Conservation (phyloP, 2,888 invertebrate species). For the Strigamia maritima region DNA sequence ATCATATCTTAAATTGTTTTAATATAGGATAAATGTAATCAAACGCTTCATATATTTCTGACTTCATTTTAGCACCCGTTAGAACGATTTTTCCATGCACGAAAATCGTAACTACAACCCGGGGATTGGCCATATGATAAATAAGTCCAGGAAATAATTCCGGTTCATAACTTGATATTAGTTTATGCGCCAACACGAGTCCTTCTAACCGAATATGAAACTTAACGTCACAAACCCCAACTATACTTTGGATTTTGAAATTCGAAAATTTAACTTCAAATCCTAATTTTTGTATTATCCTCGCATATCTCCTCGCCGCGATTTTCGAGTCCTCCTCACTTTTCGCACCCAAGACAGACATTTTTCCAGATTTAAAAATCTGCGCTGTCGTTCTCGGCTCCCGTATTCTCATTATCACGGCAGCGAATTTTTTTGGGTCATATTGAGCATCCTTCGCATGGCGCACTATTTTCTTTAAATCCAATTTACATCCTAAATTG, state of each 20-base stretch:
- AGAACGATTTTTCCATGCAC: conserved; percentile 98
- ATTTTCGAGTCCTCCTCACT: conserved; percentile 74
- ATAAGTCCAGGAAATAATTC: conserved; percentile 98
- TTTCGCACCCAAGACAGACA: conserved; percentile 84
- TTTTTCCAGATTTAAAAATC: conserved; percentile 79
- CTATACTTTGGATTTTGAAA: conserved; percentile 82
- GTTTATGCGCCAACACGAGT: conserved; percentile 74
- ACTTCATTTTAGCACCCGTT: conserved; percentile 86
- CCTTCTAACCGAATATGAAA: conserved; percentile 79
- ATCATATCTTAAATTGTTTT: conserved; percentile 85
- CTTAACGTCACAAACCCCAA: conserved; percentile 80
- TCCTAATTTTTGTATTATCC: conserved; percentile 76
- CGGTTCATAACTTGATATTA: conserved; percentile 88
- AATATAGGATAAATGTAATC: conserved; percentile 93
- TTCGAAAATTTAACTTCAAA: conserved; percentile 72
- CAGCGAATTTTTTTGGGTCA: conserved; percentile 98
- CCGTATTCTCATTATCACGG: conserved; percentile 92
- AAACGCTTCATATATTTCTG: conserved; percentile 87
- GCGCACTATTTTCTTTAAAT: conserved; percentile 92
- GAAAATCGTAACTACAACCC: conserved; percentile 93
- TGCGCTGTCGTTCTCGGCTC: conserved; percentile 76
- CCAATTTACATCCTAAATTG: conserved; percentile 89
- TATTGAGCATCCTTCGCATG: conserved; percentile 99
- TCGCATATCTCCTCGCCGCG: conserved; percentile 75
- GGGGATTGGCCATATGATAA: conserved; percentile 94